Evolutionary conservation across 2,797 vertebrate species (phyloP), one percentile per base, ranked within the genome.

Genomic region (Anguilla anguilla): DNA sequence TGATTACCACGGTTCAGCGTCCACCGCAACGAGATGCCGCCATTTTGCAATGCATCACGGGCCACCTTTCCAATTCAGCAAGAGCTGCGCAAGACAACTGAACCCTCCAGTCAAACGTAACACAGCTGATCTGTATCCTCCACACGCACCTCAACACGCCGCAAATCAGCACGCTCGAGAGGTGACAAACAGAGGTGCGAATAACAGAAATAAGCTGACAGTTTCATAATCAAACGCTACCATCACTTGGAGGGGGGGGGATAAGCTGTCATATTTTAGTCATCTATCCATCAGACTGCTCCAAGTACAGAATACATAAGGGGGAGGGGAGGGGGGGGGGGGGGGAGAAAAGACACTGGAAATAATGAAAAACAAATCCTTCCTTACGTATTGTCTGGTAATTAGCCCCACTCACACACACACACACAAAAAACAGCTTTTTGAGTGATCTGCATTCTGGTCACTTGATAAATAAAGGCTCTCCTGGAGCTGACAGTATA

Each of bases 401-500:
- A 96, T 96, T 96, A 95, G 94, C 94, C 94, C 91, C 89, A 92
- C 92, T 84, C 90, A 93, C 35, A 93, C 91, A 90, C 39, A 77
- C 31, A 35, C 35, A 35, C 35, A 35, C 1, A 25, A 28, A 69
- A 19, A 13, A 13, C 93, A 93, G 89, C 90, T 92, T 90, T 92
- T 93, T 94, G 93, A 92, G 93, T 93, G 93, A 96, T 97, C 96
- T 96, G 96, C 96, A 96, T 96, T 96, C 95, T 96, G 96, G 96
- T 95, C 96, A 96, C 89, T 96, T 96, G 96, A 97, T 95, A 97
- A 96, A 97, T 96, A 97, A 96, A 96, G 92, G 93, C 94, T 91
- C 93, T 94, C 89, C 91, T 93, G 91, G 89, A 95, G 94, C 94
- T 97, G 96, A 96, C 96, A 96, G 96, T 95, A 96, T 96, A 96